Conservation (phyloP, 2,113 vertebrate genomes). For the Nesogale talazaci region DNA sequence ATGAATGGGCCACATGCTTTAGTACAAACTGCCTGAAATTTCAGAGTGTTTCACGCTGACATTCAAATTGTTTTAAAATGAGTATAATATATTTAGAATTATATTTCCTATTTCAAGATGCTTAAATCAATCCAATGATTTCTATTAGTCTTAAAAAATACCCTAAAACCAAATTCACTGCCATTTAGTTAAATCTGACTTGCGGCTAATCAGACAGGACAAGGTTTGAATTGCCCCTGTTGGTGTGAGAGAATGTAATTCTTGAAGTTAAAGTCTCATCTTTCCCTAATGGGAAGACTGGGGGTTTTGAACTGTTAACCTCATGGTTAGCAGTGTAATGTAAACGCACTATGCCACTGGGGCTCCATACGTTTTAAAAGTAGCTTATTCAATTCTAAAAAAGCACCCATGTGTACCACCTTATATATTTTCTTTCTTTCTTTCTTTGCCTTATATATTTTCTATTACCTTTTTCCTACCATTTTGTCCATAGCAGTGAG, state of each 20-base stretch:
- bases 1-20: neutral
- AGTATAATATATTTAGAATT: neutral
- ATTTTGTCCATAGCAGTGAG: neutral
- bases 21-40: neutral
- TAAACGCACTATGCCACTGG: too few relatives aligned
- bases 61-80: slow-evolving; percentile 5
- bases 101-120: slow-evolving; percentile 35
- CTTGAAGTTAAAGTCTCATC: too few relatives aligned
- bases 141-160: neutral
- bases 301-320: too few relatives aligned
- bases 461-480: neutral
- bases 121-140: slow-evolving; percentile 5
- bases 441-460: neutral
- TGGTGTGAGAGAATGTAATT: too few relatives aligned
- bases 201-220: too few relatives aligned
- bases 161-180: too few relatives aligned
- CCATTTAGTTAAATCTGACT: too few relatives aligned
- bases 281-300: too few relatives aligned
- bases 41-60: neutral
- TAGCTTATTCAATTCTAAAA: neutral
- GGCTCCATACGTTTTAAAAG: neutral
- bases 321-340: too few relatives aligned
- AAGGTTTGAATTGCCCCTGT: too few relatives aligned
- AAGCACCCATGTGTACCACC: neutral
- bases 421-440: too few relatives aligned